Conservation (phyloP, 2,888 invertebrate species). For the Drosophila mulleri region DNA sequence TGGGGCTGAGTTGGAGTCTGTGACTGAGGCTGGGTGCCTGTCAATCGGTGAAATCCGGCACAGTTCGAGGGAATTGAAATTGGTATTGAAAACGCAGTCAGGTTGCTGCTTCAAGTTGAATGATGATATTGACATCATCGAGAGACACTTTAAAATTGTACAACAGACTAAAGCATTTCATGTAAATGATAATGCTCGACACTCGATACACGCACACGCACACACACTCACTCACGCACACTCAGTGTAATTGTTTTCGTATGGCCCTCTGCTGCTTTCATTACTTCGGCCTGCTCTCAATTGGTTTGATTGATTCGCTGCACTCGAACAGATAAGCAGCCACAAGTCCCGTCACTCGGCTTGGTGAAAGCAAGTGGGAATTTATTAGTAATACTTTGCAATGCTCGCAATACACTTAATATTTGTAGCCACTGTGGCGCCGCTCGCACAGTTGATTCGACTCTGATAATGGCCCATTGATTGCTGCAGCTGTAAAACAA, state of each 20-base stretch:
- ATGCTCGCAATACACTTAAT: slow-evolving; percentile 9
- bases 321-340: slow-evolving; percentile 64
- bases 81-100: slow-evolving; percentile 37
- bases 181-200: slow-evolving; percentile 67
- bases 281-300: slow-evolving; percentile 29
- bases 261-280: slow-evolving; percentile 28
- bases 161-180: slow-evolving; percentile 38
- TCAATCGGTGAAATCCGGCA: slow-evolving; percentile 75
- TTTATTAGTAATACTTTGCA: slow-evolving; percentile 54
- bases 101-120: slow-evolving; percentile 57
- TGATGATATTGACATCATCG: slow-evolving; percentile 81
- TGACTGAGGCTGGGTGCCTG: slow-evolving; percentile 46
- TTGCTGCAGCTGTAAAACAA: background rate
- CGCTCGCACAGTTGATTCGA: slow-evolving; percentile 1
- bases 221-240: slow-evolving; percentile 2
- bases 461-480: slow-evolving; percentile 10
- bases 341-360: slow-evolving; percentile 15
- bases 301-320: slow-evolving; percentile 71
- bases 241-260: slow-evolving; percentile 40
- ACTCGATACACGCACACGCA: slow-evolving; percentile 25
- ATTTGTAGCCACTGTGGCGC: slow-evolving; percentile 9
- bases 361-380: slow-evolving; percentile 62
- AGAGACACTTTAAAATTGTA: slow-evolving; percentile 79
- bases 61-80: slow-evolving; percentile 73
- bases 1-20: background rate